These are phyloP conservation scores for Elysia crispata DNA, from an alignment of 2,888 invertebrate species.

Conservation along the genomic window DNA sequence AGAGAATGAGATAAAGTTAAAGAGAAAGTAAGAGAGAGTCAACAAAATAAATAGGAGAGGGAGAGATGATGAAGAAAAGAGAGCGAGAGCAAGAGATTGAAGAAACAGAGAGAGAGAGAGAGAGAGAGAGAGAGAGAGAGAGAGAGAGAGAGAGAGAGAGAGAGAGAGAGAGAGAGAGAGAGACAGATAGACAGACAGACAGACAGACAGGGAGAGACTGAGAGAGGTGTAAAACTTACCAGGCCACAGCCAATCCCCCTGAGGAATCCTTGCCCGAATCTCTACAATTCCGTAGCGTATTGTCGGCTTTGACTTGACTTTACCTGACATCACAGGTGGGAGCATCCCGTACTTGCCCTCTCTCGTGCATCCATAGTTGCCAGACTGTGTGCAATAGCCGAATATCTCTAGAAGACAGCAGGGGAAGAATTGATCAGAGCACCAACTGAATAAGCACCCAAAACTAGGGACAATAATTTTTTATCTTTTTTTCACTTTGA, in stretches of 20 bases:
- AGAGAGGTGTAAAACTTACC: slow-evolving; percentile 34
- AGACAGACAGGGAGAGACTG: too few species aligned
- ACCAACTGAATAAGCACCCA: too few species aligned
- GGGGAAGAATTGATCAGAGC: too few species aligned
- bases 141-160: background rate
- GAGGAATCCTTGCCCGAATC: slow-evolving; percentile 47
- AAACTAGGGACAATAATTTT: too few species aligned
- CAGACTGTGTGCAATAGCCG: slow-evolving; percentile 47
- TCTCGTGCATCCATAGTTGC: slow-evolving; percentile 46
- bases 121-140: background rate
- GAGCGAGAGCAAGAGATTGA: background rate
- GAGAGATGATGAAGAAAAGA: background rate
- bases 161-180: background rate
- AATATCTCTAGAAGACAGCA: slow-evolving; percentile 36
- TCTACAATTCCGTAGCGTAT: too few species aligned
- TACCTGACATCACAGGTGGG: slow-evolving; percentile 52
- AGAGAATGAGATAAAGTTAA: too few species aligned
- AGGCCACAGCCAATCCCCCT: slow-evolving; percentile 53
- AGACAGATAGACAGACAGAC: too few species aligned
- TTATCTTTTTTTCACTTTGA: too few species aligned
- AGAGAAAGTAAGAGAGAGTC: too few species aligned
- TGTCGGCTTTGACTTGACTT: slow-evolving; percentile 41
- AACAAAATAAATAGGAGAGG: background rate
- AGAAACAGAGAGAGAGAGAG: too few species aligned
- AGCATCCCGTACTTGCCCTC: slow-evolving; percentile 48